Base-by-base conservation (phyloP, 30 jellyfish, hydroid and myxozoan genomes). In the Hydractinia echinata region DNA sequence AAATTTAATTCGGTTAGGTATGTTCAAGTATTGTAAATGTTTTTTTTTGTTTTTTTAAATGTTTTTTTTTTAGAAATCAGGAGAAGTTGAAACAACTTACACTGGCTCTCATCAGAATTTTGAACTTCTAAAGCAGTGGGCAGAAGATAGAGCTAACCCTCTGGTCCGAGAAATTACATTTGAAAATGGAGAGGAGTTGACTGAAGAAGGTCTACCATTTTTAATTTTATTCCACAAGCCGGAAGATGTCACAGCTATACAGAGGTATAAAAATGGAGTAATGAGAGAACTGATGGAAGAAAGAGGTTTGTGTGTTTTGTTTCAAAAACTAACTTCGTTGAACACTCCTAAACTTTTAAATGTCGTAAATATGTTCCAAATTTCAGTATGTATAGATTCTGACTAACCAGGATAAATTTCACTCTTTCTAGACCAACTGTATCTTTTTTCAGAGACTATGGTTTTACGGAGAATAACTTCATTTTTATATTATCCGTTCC, bases 181-280 rank as follows among this genome's bases (percentile, higher is more conserved):
- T 79, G 97, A 94, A 73, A 94, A 94, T 78, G 99, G 97, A 15
- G 99, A 94, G 83, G 97, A 94, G 77, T 82, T 94, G 55, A 94
- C 99, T 7, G 97, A 94, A 83, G 99, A 94, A 69, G 99, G 99
- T 15, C 68, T 94, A 51, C 99, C 99, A n/a, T 94, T 94, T 67
- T 77, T 94, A 83, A 54, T 94, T 50, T 92, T 89, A 16, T 94
- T 94, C 81, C 95, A 94, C 86, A 85, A 83, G 44, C 95, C 96
- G 9, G 92, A 84, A 44, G 97, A 89, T 72, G 71, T 66, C 16
- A 87, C 70, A 19, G 85, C 95, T 79, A 49, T 85, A 18, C 82
- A 85, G 49, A 93, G 80, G 16, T 94, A 50, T 85, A 94, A 82
- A 61, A 88, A 69, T n/a, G 88, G 90, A 20, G 94, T 94, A 11